Conservation (phyloP, 2,113 vertebrate species). For the Microcebus murinus region DNA sequence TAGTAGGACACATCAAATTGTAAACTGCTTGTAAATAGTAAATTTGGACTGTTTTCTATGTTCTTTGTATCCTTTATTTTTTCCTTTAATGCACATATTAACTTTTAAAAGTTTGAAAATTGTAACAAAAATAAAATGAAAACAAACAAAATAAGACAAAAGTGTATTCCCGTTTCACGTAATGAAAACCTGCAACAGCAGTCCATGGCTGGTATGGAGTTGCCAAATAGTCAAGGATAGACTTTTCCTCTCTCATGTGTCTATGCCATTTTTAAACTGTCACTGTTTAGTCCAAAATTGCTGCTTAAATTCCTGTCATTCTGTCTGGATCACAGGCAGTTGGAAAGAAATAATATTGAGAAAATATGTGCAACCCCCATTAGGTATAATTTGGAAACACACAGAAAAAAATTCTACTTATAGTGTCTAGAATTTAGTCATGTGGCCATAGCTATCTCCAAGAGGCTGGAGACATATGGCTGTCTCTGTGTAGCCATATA, state of each 20-base stretch:
- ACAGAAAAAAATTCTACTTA: neutral
- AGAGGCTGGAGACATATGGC: neutral
- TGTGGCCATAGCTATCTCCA: neutral
- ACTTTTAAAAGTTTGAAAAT: neutral
- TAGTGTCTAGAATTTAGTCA: neutral
- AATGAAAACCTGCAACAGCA: neutral
- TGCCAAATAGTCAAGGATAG: neutral
- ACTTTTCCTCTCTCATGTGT: neutral
- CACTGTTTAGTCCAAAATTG: neutral
- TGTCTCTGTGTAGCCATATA: neutral
- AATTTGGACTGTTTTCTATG: neutral
- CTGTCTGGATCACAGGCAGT: neutral
- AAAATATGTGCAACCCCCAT: neutral
- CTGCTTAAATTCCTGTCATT: neutral
- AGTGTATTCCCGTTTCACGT: neutral
- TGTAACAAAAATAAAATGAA: neutral
- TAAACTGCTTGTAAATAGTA: neutral
- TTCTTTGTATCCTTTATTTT: neutral
- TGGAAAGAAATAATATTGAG: neutral
- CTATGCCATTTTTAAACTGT: neutral
- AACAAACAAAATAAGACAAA: neutral
- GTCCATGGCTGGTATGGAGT: neutral
- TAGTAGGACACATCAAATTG: neutral
- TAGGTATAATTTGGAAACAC: neutral
- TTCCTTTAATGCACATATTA: neutral